Evolutionary conservation across 2,797 vertebrate genomes (phyloP).

Genomic region (Eulemur albifrons): DNA sequence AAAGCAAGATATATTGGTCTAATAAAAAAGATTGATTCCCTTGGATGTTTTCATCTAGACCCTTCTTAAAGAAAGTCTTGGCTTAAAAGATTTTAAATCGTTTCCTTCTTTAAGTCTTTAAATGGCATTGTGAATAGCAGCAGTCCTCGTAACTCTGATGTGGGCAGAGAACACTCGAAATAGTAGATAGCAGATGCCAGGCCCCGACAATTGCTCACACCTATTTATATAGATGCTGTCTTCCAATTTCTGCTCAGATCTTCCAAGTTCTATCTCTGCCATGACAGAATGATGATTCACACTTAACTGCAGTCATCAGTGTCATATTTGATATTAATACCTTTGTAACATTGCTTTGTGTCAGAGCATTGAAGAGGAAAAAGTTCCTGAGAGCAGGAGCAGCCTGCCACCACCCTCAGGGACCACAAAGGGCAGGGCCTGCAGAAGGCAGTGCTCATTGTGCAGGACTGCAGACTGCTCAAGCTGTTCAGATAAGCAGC

Average conservation of each 20-base stretch:
- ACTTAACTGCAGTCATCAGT: slow-evolving; percentile 23
- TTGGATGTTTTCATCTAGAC: neutral
- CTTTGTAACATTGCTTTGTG: neutral
- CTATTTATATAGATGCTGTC: neutral
- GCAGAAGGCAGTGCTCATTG: slow-evolving; percentile 81
- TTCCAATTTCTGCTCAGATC: slow-evolving; percentile 47
- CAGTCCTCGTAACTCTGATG: neutral
- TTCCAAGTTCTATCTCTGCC: slow-evolving; percentile 19
- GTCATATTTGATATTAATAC: slow-evolving; percentile 43
- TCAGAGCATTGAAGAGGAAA: slow-evolving; percentile 19
- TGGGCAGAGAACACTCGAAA: slow-evolving; percentile 45
- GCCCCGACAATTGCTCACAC: neutral
- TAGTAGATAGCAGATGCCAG: slow-evolving; percentile 36
- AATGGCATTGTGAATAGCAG: neutral
- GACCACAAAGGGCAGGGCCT: slow-evolving; percentile 78
- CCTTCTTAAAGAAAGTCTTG: neutral
- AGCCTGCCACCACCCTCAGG: slow-evolving; percentile 20
- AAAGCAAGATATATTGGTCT: neutral
- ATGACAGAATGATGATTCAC: slow-evolving; percentile 65
- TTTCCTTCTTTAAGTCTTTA: neutral
- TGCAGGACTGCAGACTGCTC: slow-evolving; percentile 73
- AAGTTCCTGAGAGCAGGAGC: slow-evolving; percentile 11
- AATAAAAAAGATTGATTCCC: neutral
- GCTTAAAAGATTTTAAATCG: neutral
- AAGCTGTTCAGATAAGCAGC: slow-evolving; percentile 88